These are phyloP conservation scores for Sthenelais limicola DNA, from an alignment of 2,888 invertebrate genomes.

Conservation along the genomic window DNA sequence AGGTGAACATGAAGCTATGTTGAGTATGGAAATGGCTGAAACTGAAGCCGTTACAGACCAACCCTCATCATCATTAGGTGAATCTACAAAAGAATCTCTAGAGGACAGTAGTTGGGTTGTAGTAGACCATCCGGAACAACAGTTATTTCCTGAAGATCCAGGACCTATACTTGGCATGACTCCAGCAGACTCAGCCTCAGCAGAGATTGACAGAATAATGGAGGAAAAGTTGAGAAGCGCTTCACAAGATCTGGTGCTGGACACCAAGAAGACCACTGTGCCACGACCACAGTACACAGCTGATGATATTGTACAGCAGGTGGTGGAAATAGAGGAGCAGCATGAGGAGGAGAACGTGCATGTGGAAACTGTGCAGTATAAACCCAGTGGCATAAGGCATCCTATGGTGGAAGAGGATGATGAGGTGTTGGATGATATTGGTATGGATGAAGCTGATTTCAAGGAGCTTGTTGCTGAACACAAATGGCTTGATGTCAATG, in stretches of 20 bases:
- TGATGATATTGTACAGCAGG: not conserved
- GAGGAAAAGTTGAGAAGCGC: not conserved
- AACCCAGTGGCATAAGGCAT: not conserved
- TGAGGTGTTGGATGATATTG: not conserved
- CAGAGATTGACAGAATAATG: not conserved
- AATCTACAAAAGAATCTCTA: no score
- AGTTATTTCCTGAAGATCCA: not conserved
- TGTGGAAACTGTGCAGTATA: conserved; percentile 7
- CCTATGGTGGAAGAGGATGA: not conserved
- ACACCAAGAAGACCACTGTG: conserved; percentile 1
- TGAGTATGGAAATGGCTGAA: no score
- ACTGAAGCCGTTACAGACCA: no score
- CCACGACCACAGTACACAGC: not conserved
- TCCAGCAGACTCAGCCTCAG: not conserved
- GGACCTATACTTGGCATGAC: not conserved
- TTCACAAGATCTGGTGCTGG: not conserved
- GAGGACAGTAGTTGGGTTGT: no score
- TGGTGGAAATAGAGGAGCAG: conserved; percentile 11
- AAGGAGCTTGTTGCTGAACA: no score
- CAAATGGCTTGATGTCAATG: no score
- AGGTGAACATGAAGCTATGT: no score
- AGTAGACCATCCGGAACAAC: no score
- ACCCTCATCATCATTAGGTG: no score
- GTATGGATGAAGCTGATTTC: not conserved
- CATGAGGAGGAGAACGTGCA: conserved; percentile 8